Evolutionary conservation across 2,888 invertebrate species (phyloP), one percentile per base, ranked within the genome.

Genomic region (Tachina lurida): DNA sequence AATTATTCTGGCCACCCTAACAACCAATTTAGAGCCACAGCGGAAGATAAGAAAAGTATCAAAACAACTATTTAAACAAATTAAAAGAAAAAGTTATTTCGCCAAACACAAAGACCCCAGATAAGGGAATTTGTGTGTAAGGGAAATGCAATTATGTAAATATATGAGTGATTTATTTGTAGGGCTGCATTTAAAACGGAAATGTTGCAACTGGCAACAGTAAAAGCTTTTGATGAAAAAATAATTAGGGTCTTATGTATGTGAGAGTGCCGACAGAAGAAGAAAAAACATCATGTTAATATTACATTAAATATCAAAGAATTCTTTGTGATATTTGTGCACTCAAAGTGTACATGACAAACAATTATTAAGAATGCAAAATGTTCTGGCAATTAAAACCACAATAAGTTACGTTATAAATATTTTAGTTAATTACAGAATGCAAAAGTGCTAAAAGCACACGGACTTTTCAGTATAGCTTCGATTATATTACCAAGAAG

Each of bases 41-140:
- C 22, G 67, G 13, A 22, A 68, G 3, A 67, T 2, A 43, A 49
- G n/a, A 62, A 70, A 81, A 68, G 60, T 75, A 68, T 52, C 54
- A 31, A 58, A 81, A 81, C 54, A 75, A 81, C 45, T 75, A 74
- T 62, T 63, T 22, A 0, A 45, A 7, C 60, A 81, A 75, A 43
- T 68, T 68, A 41, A 22, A 74, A 67, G 13, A 67, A 19, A 19
- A 47, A 31, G 12, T 67, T 70, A 47, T 54, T 54, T 31, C 3
- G 10, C 0, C 22, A 43, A 22, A 60, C 9, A 68, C 39, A 47
- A 15, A 54, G 31, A 15, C 5, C 39, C 58, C 47, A 17, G 71
- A 10, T 73, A 12, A 17, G 56, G 47, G 71, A 63, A 79, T 71
- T 71, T n/a, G 3, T 41, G 45, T 45, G 39, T 47, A 63, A 62